Percentiles rank a stretch among this genome's conserved stretches.
Conservation (phyloP, 2,113 vertebrate species). For the Pseudorectes ferrugineus region DNA sequence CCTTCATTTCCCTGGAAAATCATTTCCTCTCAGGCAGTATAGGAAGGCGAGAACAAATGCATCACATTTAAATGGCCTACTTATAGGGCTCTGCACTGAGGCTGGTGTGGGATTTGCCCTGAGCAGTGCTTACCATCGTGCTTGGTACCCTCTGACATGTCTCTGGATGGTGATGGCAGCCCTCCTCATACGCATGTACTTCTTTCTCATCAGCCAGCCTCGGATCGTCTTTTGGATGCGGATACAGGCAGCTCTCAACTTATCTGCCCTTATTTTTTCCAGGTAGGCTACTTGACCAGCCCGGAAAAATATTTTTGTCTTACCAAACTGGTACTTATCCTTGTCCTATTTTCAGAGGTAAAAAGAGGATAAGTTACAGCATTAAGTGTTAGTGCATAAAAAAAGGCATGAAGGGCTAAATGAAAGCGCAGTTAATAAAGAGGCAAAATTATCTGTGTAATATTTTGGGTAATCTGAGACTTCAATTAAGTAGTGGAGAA, state of each 20-base stretch:
- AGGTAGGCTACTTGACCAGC: conserved; percentile 97
- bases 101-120: not conserved
- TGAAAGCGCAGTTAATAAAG: conserved; percentile 47
- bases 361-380: conserved; percentile 51
- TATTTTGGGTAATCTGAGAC: conserved; percentile 15
- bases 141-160: conserved; percentile 91
- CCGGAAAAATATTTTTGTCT: conserved; percentile 99
- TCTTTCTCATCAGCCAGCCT: conserved; percentile 93
- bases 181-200: conserved; percentile 86
- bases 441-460: conserved; percentile 13
- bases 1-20: not conserved
- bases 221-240: conserved; percentile 98
- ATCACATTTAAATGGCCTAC: not conserved
- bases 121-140: conserved; percentile 85
- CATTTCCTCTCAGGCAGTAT: not conserved
- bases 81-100: not conserved
- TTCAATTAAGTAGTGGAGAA: conserved; percentile 19
- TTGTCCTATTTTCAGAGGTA: conserved; percentile 83
- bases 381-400: not conserved
- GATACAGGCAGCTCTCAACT: conserved; percentile 91
- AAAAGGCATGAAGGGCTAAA: not conserved
- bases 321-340: conserved; percentile 99
- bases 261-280: conserved; percentile 95
- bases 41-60: not conserved
- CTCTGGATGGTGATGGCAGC: conserved; percentile 91